Evolutionary conservation across 2,113 vertebrate species (phyloP).

Genomic region (Mus pahari): DNA sequence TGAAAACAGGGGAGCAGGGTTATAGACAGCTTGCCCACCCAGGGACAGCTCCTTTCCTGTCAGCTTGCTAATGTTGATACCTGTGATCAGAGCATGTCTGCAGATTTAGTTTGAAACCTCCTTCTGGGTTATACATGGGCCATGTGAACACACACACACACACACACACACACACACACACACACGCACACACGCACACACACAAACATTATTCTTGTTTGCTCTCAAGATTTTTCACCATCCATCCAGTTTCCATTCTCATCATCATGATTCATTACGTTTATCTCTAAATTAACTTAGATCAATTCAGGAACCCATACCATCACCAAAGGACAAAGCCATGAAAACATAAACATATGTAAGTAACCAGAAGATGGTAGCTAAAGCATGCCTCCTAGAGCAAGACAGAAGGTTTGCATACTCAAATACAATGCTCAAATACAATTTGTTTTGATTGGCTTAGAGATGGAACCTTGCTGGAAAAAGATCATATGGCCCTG

Average conservation of each 20-base stretch:
- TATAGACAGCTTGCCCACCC: background rate
- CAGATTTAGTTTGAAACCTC: background rate
- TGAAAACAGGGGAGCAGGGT: background rate
- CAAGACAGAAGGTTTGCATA: background rate
- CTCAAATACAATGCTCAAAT: background rate
- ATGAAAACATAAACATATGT: background rate
- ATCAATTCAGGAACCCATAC: background rate
- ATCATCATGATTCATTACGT: background rate
- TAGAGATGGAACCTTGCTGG: background rate
- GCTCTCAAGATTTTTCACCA: background rate
- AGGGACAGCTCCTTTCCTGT: background rate
- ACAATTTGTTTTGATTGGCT: background rate
- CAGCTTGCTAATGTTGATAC: background rate
- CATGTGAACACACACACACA: background rate
- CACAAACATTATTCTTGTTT: slow-evolving; percentile 6
- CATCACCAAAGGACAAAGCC: background rate
- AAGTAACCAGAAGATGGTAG: background rate
- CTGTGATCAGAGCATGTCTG: background rate
- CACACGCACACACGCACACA: background rate
- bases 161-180: too few species aligned
- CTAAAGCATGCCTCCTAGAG: background rate
- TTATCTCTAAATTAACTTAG: slow-evolving; percentile 11
- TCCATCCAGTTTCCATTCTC: background rate
- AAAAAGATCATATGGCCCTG: background rate
- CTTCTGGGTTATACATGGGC: slow-evolving; percentile 6